Conservation (phyloP, 2,113 vertebrate genomes). For the Acanthochromis polyacanthus region DNA sequence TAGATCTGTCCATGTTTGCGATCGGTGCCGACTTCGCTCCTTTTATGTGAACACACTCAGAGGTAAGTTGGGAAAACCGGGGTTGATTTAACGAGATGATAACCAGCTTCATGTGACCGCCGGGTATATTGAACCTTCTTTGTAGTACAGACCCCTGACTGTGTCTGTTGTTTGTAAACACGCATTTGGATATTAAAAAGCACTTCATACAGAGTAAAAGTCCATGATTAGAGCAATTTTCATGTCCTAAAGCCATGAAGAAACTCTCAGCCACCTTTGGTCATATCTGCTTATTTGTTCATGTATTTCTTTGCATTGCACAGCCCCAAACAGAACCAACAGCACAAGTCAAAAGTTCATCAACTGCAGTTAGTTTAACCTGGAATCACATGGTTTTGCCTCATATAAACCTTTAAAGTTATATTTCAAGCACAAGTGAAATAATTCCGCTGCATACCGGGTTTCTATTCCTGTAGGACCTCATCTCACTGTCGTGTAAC, state of each 20-base stretch:
- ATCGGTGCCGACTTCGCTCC: no score
- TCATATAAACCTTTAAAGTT: constrained; percentile 22
- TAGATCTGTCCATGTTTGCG: no score
- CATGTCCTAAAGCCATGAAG: not conserved
- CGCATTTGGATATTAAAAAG: not conserved
- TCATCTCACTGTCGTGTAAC: constrained; percentile 13
- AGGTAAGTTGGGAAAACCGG: no score
- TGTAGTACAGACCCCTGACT: no score
- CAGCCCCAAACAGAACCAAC: not conserved
- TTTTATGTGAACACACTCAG: no score
- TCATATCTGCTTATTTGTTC: not conserved
- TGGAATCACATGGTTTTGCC: not conserved
- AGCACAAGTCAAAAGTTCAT: not conserved
- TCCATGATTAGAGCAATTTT: not conserved
- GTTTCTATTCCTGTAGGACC: constrained; percentile 31
- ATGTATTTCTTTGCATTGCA: not conserved
- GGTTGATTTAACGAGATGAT: no score
- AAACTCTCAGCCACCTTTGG: not conserved
- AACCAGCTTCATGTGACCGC: no score
- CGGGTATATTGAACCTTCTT: no score
- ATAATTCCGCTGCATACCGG: constrained; percentile 2
- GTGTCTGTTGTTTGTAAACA: no score
- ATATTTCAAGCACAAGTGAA: constrained; percentile 31
- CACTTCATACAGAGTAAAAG: not conserved
- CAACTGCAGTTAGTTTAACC: not conserved